These are phyloP conservation scores for Rhineura floridana DNA, from an alignment of 2,113 vertebrate genomes.

Conservation along the genomic window DNA sequence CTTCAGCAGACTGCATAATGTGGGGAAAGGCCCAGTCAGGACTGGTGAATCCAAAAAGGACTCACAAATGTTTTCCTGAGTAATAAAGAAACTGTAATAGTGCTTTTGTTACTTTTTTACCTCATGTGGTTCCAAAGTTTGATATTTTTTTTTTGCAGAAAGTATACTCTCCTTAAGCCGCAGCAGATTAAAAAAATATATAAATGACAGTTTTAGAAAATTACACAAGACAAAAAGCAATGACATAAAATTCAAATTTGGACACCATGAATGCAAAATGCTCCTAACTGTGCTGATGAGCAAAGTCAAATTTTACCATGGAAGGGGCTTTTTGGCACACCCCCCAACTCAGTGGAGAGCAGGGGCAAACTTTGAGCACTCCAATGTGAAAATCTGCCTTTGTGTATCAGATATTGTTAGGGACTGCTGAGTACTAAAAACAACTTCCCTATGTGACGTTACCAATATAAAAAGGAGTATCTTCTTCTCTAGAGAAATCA, in stretches of 20 bases:
- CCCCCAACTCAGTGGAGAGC: neutral
- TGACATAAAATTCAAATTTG: neutral
- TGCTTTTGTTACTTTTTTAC: neutral
- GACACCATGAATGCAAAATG: neutral
- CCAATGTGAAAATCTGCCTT: neutral
- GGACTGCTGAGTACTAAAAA: neutral
- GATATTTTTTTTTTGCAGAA: neutral
- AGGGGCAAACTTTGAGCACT: neutral
- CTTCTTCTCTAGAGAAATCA: conserved; percentile 87
- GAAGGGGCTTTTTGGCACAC: neutral
- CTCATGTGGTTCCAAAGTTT: neutral
- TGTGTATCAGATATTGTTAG: neutral
- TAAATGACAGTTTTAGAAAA: neutral
- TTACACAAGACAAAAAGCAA: neutral
- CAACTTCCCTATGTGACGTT: conserved; percentile 37
- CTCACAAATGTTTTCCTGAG: neutral
- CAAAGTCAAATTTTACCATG: neutral
- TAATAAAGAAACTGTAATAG: neutral
- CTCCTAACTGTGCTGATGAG: neutral
- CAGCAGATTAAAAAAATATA: neutral
- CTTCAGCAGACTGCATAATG: neutral
- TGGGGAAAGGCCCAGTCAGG: neutral
- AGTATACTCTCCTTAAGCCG: neutral
- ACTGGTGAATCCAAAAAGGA: neutral
- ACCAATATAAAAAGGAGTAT: conserved; percentile 90